Evolutionary conservation across 2,888 invertebrate species (phyloP).

Genomic region (Scaptomyza caliginosa): DNA sequence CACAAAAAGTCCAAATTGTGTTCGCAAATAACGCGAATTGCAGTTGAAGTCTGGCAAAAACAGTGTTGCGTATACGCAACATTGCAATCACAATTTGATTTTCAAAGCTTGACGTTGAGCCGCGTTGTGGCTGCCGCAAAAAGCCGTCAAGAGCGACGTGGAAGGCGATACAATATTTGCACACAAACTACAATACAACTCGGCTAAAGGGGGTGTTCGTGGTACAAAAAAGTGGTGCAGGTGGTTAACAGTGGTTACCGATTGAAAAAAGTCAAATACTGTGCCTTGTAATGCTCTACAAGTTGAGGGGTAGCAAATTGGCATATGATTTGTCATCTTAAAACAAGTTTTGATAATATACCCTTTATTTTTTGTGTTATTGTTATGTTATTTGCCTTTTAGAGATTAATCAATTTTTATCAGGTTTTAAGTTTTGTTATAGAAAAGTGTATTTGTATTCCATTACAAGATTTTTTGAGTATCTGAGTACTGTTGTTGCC

Average conservation of each 20-base stretch:
- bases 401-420: no score
- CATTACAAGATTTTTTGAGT: neutral
- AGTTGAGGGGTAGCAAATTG: neutral
- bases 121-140: constrained; percentile 18
- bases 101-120: constrained; percentile 51
- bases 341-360: no score
- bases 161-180: constrained; percentile 69
- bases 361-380: no score
- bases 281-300: constrained; percentile 40
- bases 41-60: constrained; percentile 41
- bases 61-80: constrained; percentile 71
- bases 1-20: constrained; percentile 67
- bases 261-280: constrained; percentile 41
- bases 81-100: constrained; percentile 73
- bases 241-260: constrained; percentile 30
- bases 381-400: no score
- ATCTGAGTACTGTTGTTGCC: constrained; percentile 24
- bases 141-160: constrained; percentile 27
- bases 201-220: neutral
- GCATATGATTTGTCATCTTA: neutral
- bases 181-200: constrained; percentile 66
- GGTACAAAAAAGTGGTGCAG: constrained; percentile 15
- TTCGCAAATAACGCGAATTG: constrained; percentile 67
- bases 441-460: constrained; percentile 35
- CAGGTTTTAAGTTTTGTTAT: neutral